Evolutionary conservation across 1,140 invertebrate species (phyloP), one percentile per base, ranked within the genome.

Genomic region (Drosophila mojavensis): DNA sequence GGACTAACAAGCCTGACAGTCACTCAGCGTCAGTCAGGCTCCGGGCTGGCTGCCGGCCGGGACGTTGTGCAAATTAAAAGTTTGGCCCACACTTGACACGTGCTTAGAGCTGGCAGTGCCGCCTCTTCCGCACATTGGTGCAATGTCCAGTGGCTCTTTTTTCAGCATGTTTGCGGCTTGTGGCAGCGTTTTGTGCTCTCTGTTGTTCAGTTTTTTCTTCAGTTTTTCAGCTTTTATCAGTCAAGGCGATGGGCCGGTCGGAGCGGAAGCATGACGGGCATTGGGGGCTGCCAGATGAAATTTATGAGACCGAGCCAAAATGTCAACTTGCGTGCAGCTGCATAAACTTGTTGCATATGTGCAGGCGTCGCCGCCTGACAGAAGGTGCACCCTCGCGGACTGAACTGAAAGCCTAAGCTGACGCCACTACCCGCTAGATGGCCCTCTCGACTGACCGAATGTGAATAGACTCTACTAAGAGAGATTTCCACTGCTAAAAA

Each of bases 31-130:
- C 84, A 83, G 69, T 69, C 84, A 80, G 72, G 43, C 72, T 69
- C 33, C 53, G 45, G 48, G 50, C 58, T 30, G 47, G 26, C 26
- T 26, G 48, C 45, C 4, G 39, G 4, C 48, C 41, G 48, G 13
- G 51, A 24, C 63, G 68, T 60, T 74, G 67, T 69, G 70, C 80
- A 89, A 89, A 89, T 89, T 89, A 89, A 89, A 88, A 81, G 80
- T 89, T 89, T 86, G 78, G 71, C 71, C 70, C 74, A 75, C 81
- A 79, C 84, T 89, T 89, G 84, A 89, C 84, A 84, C 84, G 84
- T 84, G 84, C 84, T 89, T 84, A 89, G 84, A 59, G 66, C 51
- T 53, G 72, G 75, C 72, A 54, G 43, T 53, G 59, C 39, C 62
- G 62, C 50, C 26, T 33, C 17, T 20, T 11, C 11, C 20, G 26